Percentiles rank a stretch among this genome's conserved stretches.
phyloP scores from a whole-genome alignment of 1,140 invertebrate genomes.

The Aphelenchoides besseyi region DNA sequence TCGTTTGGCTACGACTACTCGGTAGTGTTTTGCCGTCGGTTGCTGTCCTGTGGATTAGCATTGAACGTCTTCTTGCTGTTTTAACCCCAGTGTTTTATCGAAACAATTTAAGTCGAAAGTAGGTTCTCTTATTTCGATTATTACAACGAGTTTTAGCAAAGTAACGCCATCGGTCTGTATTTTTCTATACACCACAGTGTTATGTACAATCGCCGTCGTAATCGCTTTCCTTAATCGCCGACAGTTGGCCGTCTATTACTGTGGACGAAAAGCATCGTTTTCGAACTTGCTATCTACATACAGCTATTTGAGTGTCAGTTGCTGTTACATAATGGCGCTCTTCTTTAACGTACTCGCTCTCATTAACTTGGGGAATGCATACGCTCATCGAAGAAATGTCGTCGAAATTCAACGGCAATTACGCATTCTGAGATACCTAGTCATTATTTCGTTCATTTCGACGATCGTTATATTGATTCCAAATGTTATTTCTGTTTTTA shows the following conservation, averaged over 20 bases:
- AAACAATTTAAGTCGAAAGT: constrained; percentile 27
- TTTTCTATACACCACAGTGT: constrained; percentile 34
- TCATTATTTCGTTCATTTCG: constrained; percentile 44
- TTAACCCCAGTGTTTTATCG: constrained; percentile 37
- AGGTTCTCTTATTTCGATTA: not conserved
- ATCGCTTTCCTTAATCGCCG: constrained; percentile 29
- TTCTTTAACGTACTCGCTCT: constrained; percentile 33
- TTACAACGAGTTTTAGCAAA: not conserved
- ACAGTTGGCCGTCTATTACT: constrained; percentile 29
- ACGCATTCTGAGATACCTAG: constrained; percentile 31
- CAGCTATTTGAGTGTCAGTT: constrained; percentile 34
- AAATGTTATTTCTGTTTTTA: constrained; percentile 35
- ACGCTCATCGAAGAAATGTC: constrained; percentile 36
- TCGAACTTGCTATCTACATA: constrained; percentile 37
- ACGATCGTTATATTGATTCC: constrained; percentile 38
- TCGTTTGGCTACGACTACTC: constrained; percentile 37
- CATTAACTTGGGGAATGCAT: constrained; percentile 23
- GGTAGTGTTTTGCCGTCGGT: constrained; percentile 35
- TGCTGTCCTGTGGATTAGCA: constrained; percentile 40
- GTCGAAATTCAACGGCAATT: constrained; percentile 37
- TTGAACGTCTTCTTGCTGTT: constrained; percentile 40
- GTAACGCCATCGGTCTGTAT: constrained; percentile 23
- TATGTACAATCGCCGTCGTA: constrained; percentile 25
- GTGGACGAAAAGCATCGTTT: constrained; percentile 38
- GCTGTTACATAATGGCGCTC: constrained; percentile 35